Evolutionary conservation across 2,797 vertebrate species (phyloP).

Genomic region (Enteromius radiatus): DNA sequence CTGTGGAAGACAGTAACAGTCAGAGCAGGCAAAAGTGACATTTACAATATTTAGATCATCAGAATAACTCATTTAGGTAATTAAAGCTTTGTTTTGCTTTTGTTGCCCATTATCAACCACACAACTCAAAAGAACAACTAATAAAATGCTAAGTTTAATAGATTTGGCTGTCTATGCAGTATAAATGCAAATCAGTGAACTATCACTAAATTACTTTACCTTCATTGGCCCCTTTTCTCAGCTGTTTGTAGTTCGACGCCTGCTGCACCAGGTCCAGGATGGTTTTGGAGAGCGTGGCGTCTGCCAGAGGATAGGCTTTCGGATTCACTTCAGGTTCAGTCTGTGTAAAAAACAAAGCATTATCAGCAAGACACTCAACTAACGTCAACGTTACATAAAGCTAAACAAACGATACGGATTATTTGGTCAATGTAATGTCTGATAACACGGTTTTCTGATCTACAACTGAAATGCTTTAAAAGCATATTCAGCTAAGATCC

Average conservation of each 20-base stretch:
- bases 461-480: neutral
- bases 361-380: neutral
- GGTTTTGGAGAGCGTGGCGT: conserved; percentile 94
- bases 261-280: conserved; percentile 96
- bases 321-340: conserved; percentile 93
- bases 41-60: neutral
- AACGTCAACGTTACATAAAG: neutral
- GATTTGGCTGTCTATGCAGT: too few relatives aligned
- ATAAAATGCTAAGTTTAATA: neutral
- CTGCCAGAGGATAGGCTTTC: conserved; percentile 96
- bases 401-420: neutral
- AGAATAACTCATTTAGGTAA: neutral
- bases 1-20: conserved; percentile 69
- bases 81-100: neutral
- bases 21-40: neutral
- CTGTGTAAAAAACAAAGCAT: conserved; percentile 65
- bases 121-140: neutral
- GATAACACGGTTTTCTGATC: neutral
- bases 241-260: conserved; percentile 94
- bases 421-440: neutral
- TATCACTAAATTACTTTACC: conserved; percentile 73
- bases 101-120: neutral
- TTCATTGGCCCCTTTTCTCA: conserved; percentile 97
- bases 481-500: neutral
- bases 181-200: neutral